Conservation (phyloP, 2,113 vertebrate genomes). For the Anguilla rostrata region DNA sequence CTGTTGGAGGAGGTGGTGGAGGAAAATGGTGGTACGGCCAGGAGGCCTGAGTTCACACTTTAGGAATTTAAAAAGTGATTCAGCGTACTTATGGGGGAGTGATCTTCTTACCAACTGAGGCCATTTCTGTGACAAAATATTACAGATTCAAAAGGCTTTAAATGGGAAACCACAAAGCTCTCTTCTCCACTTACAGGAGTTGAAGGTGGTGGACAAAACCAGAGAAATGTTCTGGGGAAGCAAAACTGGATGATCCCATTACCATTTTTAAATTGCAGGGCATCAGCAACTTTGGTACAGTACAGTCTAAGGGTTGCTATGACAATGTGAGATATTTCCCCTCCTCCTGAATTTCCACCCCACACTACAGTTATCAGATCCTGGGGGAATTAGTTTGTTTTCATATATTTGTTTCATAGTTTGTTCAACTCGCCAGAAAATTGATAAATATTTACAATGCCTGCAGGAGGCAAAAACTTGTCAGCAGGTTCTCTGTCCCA, state of each 20-base stretch:
- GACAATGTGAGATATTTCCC: background rate
- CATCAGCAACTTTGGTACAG: background rate
- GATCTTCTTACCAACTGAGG: background rate
- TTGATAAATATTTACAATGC: background rate
- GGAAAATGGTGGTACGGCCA: background rate
- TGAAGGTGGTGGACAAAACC: too few species aligned
- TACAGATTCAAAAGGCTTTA: background rate
- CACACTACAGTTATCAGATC: background rate
- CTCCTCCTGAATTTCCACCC: background rate
- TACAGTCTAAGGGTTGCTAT: background rate
- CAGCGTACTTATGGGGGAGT: background rate
- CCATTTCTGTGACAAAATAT: background rate
- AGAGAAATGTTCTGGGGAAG: too few species aligned
- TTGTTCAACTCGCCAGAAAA: background rate
- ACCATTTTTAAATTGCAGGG: background rate
- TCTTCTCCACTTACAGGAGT: background rate
- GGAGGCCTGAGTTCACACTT: constrained; percentile 1
- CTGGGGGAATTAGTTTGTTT: background rate
- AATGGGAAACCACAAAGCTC: background rate
- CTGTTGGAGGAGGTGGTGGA: background rate
- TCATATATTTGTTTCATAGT: background rate
- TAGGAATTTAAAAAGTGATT: background rate
- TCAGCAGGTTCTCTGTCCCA: background rate
- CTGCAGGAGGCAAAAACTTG: background rate
- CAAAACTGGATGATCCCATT: background rate